These are phyloP conservation scores for Patella caerulea DNA, from an alignment of 2,888 invertebrate genomes.

Conservation along the genomic window DNA sequence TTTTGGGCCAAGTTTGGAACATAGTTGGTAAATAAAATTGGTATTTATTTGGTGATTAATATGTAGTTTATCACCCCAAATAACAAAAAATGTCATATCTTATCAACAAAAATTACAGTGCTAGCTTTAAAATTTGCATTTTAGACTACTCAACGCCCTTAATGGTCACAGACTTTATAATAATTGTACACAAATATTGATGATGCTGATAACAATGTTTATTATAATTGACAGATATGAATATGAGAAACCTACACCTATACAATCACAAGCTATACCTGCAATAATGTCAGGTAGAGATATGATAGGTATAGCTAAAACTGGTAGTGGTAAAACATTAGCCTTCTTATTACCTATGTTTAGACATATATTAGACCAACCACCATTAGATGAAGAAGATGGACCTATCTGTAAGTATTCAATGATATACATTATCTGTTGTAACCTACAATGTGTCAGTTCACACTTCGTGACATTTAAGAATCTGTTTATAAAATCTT, in stretches of 20 bases:
- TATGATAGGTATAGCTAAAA: conserved; percentile 98
- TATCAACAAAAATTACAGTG: too few species aligned
- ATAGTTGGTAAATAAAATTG: too few species aligned
- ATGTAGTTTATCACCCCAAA: too few species aligned
- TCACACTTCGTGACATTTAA: too few species aligned
- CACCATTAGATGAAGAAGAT: conserved; percentile 93
- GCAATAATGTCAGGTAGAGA: conserved; percentile 97
- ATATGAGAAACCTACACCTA: conserved; percentile 98
- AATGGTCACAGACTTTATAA: not conserved
- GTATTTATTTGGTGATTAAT: too few species aligned
- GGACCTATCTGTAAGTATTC: conserved; percentile 84
- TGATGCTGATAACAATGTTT: too few species aligned
- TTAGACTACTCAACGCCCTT: too few species aligned
- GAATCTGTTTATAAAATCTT: not conserved
- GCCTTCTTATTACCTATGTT: conserved; percentile 99
- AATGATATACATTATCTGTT: not conserved
- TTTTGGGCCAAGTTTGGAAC: too few species aligned
- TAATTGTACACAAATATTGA: too few species aligned
- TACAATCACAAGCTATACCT: conserved; percentile 95
- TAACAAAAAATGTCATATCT: too few species aligned
- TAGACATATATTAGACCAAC: conserved; percentile 94
- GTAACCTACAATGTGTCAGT: not conserved
- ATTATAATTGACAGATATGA: conserved; percentile 69
- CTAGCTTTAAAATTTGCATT: too few species aligned
- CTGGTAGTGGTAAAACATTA: conserved; percentile 97